Evolutionary conservation across 2,113 vertebrate species (phyloP).

Genomic region (Sphaerodactylus townsendi): DNA sequence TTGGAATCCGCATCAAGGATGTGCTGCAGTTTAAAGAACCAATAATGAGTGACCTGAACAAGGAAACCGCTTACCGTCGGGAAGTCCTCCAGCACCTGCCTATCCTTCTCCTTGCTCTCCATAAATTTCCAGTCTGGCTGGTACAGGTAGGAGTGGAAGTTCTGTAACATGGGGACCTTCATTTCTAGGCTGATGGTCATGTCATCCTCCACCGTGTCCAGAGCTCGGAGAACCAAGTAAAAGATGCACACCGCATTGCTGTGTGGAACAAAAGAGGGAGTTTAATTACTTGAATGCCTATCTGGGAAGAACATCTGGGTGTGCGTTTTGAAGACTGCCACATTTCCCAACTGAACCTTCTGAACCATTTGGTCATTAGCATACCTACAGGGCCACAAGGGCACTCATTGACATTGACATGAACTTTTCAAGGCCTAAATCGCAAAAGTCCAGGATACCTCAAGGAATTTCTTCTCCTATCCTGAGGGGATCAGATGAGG

Average conservation of each 20-base stretch:
- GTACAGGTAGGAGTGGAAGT: conserved; percentile 91
- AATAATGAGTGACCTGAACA: background rate
- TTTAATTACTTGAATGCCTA: background rate
- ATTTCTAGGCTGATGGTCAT: conserved; percentile 88
- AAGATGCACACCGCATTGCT: conserved; percentile 96
- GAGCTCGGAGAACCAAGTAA: conserved; percentile 91
- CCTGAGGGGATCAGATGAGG: too few relatives aligned
- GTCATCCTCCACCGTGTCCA: conserved; percentile 97
- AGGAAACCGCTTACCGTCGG: conserved; percentile 80
- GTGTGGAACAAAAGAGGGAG: background rate
- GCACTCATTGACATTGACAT: too few relatives aligned
- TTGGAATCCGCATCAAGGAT: too few relatives aligned
- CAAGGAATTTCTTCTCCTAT: too few relatives aligned
- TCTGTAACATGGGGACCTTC: conserved; percentile 88
- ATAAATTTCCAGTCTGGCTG: conserved; percentile 88
- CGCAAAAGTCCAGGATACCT: too few relatives aligned
- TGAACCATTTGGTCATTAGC: too few relatives aligned
- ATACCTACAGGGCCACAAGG: too few relatives aligned
- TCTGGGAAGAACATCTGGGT: too few relatives aligned
- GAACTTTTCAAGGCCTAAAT: too few relatives aligned
- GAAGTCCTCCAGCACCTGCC: conserved; percentile 93
- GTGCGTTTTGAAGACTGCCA: too few relatives aligned
- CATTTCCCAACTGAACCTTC: too few relatives aligned
- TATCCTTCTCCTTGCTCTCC: conserved; percentile 90
- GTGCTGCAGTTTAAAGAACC: too few relatives aligned